Evolutionary conservation across 1,140 invertebrate genomes (phyloP).

Genomic region (Aporrectodea caliginosa): DNA sequence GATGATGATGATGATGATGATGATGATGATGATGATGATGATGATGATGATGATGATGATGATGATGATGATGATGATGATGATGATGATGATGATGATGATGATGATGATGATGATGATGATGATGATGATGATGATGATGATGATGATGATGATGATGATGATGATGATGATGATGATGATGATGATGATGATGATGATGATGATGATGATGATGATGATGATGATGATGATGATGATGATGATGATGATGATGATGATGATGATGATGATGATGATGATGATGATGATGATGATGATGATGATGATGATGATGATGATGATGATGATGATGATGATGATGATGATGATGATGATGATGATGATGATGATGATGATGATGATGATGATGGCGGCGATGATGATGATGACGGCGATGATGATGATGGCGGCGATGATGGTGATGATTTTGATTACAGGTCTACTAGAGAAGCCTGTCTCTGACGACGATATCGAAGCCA

Average conservation of each 20-base stretch:
- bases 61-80: constrained; percentile 2
- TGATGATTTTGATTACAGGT: too few relatives aligned
- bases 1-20: constrained; percentile 2
- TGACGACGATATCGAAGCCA: too few relatives aligned
- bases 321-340: constrained; percentile 2
- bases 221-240: constrained; percentile 3
- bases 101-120: constrained; percentile 3
- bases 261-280: constrained; percentile 1
- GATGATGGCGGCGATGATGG: too few relatives aligned
- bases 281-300: constrained; percentile 3
- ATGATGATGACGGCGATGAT: too few relatives aligned
- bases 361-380: constrained; percentile 2
- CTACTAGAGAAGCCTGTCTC: too few relatives aligned
- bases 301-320: constrained; percentile 2
- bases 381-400: not conserved
- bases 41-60: not conserved
- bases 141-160: constrained; percentile 2
- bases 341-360: constrained; percentile 3
- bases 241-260: not conserved
- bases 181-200: constrained; percentile 2
- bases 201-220: constrained; percentile 2
- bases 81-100: not conserved
- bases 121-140: constrained; percentile 2
- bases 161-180: constrained; percentile 3
- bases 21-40: constrained; percentile 2